These are phyloP conservation scores for Kuschelorhynchus macadamiae DNA, from an alignment of 2,888 invertebrate species.

Conservation along the genomic window DNA sequence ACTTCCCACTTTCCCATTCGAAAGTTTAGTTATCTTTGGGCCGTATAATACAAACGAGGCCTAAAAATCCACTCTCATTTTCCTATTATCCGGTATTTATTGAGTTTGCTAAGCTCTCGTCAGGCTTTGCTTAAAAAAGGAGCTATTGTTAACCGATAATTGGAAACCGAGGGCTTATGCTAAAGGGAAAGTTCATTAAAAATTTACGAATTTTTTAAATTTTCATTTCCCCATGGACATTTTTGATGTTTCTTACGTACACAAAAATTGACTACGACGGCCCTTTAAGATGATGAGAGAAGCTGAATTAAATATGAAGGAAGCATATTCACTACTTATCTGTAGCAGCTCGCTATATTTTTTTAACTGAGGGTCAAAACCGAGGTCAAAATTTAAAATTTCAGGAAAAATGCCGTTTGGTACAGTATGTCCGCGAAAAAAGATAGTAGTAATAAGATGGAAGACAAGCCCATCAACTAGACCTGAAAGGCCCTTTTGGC, in stretches of 20 bases:
- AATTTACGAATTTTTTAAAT: conserved; percentile 25
- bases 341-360: too few relatives aligned
- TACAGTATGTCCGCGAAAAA: too few relatives aligned
- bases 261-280: conserved; percentile 15
- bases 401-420: too few relatives aligned
- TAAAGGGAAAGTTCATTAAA: conserved; percentile 24
- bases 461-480: too few relatives aligned
- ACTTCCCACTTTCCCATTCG: conserved; percentile 54
- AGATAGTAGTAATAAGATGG: too few relatives aligned
- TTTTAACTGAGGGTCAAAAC: too few relatives aligned
- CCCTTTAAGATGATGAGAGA: conserved; percentile 24
- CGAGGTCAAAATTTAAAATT: too few relatives aligned
- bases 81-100: conserved; percentile 38
- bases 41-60: conserved; percentile 33
- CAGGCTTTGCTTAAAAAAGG: conserved; percentile 12
- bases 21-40: conserved; percentile 37
- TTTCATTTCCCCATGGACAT: conserved; percentile 17
- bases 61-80: conserved; percentile 41
- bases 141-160: conserved; percentile 37
- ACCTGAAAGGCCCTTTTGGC: too few relatives aligned
- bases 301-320: conserved; percentile 21
- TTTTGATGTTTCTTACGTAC: conserved; percentile 15
- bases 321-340: background rate
- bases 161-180: conserved; percentile 15
- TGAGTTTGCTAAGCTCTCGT: conserved; percentile 36